Conservation (phyloP, 2,797 vertebrate species). For the Melanotaenia nigrans region DNA sequence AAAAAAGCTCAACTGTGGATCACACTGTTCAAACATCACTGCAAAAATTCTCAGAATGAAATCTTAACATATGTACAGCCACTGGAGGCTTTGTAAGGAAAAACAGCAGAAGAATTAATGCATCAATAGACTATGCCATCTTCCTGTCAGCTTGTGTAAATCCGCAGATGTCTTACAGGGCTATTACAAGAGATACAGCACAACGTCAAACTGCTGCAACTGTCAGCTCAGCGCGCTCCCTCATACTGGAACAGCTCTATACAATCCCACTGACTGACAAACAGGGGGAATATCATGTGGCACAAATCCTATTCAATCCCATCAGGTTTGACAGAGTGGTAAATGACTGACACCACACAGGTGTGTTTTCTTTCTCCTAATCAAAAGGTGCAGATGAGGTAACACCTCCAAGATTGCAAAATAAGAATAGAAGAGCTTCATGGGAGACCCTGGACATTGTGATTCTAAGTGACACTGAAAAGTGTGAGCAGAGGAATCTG, state of each 20-base stretch:
- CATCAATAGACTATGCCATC: slow-evolving; percentile 54
- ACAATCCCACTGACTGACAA: slow-evolving; percentile 41
- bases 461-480: not conserved
- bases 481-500: slow-evolving; percentile 10
- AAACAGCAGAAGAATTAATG: slow-evolving; percentile 57
- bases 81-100: slow-evolving; percentile 33
- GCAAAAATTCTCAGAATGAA: slow-evolving; percentile 42
- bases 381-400: slow-evolving; percentile 3
- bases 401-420: slow-evolving; percentile 22
- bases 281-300: slow-evolving; percentile 43
- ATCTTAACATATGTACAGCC: slow-evolving; percentile 34
- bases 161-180: slow-evolving; percentile 59
- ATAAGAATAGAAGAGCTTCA: slow-evolving; percentile 12
- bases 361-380: slow-evolving; percentile 13
- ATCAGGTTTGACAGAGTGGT: slow-evolving; percentile 27
- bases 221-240: slow-evolving; percentile 48
- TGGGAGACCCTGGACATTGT: slow-evolving; percentile 19
- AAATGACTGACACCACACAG: slow-evolving; percentile 30
- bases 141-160: slow-evolving; percentile 67
- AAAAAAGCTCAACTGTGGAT: not conserved
- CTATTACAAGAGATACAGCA: slow-evolving; percentile 60
- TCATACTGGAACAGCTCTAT: slow-evolving; percentile 48
- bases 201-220: slow-evolving; percentile 50
- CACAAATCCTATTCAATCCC: slow-evolving; percentile 42
- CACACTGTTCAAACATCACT: slow-evolving; percentile 26